phyloP scores from a whole-genome alignment of 2,113 vertebrate genomes.

The Caretta caretta region DNA sequence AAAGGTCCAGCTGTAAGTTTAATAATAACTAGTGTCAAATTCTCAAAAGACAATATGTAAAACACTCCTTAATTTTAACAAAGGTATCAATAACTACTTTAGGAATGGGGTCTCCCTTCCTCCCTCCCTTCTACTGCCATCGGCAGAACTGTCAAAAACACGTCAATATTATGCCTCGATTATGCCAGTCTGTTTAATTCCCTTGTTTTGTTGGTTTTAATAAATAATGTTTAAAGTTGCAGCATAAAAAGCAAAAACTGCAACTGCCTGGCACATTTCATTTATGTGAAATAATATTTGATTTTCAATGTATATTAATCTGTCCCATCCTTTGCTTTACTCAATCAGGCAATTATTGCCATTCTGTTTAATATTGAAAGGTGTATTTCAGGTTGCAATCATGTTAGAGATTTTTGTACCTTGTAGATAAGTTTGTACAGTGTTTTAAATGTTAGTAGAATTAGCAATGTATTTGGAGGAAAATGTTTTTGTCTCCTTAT shows the following conservation, averaged over 20 bases:
- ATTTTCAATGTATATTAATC: not conserved
- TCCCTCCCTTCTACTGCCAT: slow-evolving; percentile 48
- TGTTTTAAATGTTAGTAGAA: not conserved
- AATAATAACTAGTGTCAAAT: not conserved
- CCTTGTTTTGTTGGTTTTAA: slow-evolving; percentile 45
- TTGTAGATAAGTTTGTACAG: not conserved
- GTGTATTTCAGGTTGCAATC: not conserved
- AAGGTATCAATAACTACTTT: slow-evolving; percentile 11
- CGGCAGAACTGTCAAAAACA: slow-evolving; percentile 68
- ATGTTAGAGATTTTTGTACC: not conserved
- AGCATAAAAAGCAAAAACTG: not conserved
- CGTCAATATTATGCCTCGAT: slow-evolving; percentile 49
- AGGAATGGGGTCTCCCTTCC: slow-evolving; percentile 10
- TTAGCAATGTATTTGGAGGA: not conserved
- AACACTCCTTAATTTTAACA: slow-evolving; percentile 40
- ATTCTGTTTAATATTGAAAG: not conserved
- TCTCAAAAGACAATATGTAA: not conserved
- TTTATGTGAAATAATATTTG: not conserved
- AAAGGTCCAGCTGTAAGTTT: not conserved
- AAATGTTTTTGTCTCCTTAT: not conserved
- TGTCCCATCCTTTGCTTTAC: not conserved
- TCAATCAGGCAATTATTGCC: not conserved
- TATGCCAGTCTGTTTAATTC: slow-evolving; percentile 57
- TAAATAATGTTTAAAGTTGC: slow-evolving; percentile 55
- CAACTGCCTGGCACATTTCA: not conserved